Percentiles rank a stretch among this genome's conserved stretches.
phyloP scores from a whole-genome alignment of 2,797 vertebrate genomes.

The Triplophysa bombifrons region DNA sequence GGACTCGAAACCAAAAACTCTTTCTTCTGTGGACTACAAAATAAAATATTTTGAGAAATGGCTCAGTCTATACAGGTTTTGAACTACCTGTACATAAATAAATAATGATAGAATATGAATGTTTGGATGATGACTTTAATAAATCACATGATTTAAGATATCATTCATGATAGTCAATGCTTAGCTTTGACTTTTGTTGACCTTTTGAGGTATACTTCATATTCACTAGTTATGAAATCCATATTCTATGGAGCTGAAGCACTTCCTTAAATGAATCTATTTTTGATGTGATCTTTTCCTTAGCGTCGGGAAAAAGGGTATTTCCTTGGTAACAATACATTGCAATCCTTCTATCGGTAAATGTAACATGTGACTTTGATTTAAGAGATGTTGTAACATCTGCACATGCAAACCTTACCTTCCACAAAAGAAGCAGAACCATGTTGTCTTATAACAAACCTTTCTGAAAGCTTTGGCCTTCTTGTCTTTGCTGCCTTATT shows the following conservation, averaged over 20 bases:
- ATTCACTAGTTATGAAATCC: slow-evolving; percentile 3
- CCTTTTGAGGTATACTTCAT: not conserved
- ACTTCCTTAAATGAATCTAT: slow-evolving; percentile 19
- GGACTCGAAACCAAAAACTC: no score
- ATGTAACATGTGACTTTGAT: slow-evolving; percentile 25
- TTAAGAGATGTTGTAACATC: slow-evolving; percentile 29
- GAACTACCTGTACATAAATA: no score
- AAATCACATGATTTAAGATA: no score
- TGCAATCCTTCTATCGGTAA: slow-evolving; percentile 32
- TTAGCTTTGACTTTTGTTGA: not conserved
- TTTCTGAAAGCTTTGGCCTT: slow-evolving; percentile 61
- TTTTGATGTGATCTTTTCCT: not conserved
- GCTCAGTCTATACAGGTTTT: no score
- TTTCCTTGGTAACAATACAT: slow-evolving; percentile 24
- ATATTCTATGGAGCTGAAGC: not conserved
- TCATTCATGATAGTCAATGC: no score
- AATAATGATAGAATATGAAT: no score
- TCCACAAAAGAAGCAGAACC: not conserved
- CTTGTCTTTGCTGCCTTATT: slow-evolving; percentile 58
- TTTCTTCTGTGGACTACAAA: no score
- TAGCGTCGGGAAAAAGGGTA: slow-evolving; percentile 10
- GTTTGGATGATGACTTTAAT: no score
- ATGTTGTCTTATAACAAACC: slow-evolving; percentile 60
- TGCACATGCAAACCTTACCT: not conserved
- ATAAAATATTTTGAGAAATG: no score